These are phyloP conservation scores for Nyctibius bracteatus DNA, from an alignment of 2,113 vertebrate genomes.

Conservation along the genomic window DNA sequence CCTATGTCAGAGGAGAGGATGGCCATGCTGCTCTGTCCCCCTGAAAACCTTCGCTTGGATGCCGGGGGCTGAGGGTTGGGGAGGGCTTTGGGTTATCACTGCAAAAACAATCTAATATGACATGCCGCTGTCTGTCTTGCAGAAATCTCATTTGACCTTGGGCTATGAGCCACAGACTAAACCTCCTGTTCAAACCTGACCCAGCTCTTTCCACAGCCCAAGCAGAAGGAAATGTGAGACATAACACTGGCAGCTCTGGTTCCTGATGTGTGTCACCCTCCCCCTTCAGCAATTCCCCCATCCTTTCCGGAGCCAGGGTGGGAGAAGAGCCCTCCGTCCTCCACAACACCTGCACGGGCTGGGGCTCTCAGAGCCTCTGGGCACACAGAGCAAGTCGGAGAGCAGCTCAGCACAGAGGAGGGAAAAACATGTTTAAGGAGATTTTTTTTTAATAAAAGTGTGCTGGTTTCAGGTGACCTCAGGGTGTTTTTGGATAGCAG, in stretches of 20 bases:
- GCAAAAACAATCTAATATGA: not conserved
- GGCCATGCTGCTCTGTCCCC: not conserved
- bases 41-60: not conserved
- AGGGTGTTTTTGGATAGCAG: conserved; percentile 9
- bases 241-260: conserved; percentile 55
- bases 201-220: not conserved
- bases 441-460: conserved; percentile 31
- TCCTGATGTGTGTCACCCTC: conserved; percentile 45
- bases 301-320: conserved; percentile 65
- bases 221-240: conserved; percentile 67
- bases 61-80: not conserved
- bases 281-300: conserved; percentile 53
- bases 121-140: not conserved
- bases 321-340: conserved; percentile 9
- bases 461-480: conserved; percentile 68
- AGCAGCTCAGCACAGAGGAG: conserved; percentile 59
- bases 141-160: conserved; percentile 53
- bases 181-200: conserved; percentile 67
- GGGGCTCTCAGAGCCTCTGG: conserved; percentile 68
- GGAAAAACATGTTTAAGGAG: not conserved
- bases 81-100: not conserved
- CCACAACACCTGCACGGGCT: conserved; percentile 43
- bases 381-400: conserved; percentile 60
- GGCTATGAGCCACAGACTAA: conserved; percentile 47
- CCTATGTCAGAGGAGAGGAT: not conserved